Base-by-base conservation (phyloP, 2,113 vertebrate genomes). In the Blennius ocellaris region DNA sequence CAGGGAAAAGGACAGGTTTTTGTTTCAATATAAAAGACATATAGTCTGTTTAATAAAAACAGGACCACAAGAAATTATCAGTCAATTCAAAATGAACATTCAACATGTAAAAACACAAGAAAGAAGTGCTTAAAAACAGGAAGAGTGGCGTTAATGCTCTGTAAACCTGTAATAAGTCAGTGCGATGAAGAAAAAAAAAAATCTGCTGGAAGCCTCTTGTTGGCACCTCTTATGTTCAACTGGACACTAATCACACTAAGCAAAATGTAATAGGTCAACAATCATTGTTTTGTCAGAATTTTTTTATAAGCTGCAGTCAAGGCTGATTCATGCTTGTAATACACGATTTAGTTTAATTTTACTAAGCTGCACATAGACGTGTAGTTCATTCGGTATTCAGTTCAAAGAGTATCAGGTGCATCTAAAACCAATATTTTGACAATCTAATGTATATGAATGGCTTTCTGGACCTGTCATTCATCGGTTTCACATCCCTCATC, bases 371-470 rank as follows among this genome's bases (percentile, higher is more conserved):
- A 59, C 39, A 47, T 37, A 10, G 21, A 52, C 56, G 14, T 50
- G 69, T 49, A 61, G 30, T 49, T 6, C 36, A 39, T 30, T 64
- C 38, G 48, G 5, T 2, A 36, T 41, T 76, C n/a, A 50, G 30
- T 6, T 38, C 21, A 6, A 38, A 16, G 47, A 53, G 43, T 12
- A 21, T 37, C 8, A 65, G n/a, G 37, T 66, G 16, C 44, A 16
- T 40, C 12, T 73, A 45, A 67, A 75, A 77, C 73, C 50, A 69
- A 54, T 37, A 60, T 52, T 1, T 11, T 39, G 11, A 17, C 17
- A 47, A 73, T 76, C 14, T 21, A 56, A 2, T 62, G 15, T 60
- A 40, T 81, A 55, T 14, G 55, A 47, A 80, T 68, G 58, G 17
- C 11, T 53, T 36, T 2, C 14, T 6, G 59, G 49, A 43, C 40